Base-by-base conservation (phyloP, 2,113 vertebrate genomes). In the Tringa solitaria region DNA sequence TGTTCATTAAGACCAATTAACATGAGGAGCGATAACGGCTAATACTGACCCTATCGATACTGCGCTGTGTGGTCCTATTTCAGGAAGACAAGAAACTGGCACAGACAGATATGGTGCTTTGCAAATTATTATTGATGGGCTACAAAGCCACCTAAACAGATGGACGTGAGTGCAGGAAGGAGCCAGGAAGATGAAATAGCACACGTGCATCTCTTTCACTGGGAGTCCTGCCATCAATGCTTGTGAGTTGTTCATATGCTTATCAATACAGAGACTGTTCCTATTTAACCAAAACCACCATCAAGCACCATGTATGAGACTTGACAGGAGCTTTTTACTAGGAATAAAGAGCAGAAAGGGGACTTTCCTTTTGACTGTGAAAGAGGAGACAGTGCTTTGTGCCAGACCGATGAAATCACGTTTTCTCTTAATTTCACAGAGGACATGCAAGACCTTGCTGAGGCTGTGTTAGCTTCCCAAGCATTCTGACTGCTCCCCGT, bases 151-250 rank as follows among this genome's bases (percentile, higher is more conserved):
- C 64, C 30, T 41, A 74, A 67, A 86, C 21, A 83, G 50, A 63
- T 30, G 67, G 78, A 69, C 8, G 13, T 41, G 14, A 59, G 56
- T 21, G 28, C 26, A 61, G 48, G 50, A 90, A 69, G 32, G 32
- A 33, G 6, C 45, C 10, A 17, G 28, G 50, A 76, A 84, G 37
- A 24, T 32, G 45, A 69, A 23, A 27, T 45, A 92, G 41, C 2
- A 2, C 37, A 69, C 20, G 3, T 27, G 27, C 8, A 23, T 35
- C 46, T 83, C 39, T 82, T 60, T 61, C 53, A 8, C 26, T 51
- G 18, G 9, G 27, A 82, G 21, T 78, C 43, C 70, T 73, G n/a
- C 46, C 41, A n/a, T 46, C 0, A 0, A 9, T 46, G 32, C 24
- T 39, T 51, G 28, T 35, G 45, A 60, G 35, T 56, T 84, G 27